Percentiles rank a stretch among this genome's conserved stretches.
These are phyloP conservation scores for Leptocoma aspasia DNA, from an alignment of 2,113 vertebrate species.

Conservation along the genomic window DNA sequence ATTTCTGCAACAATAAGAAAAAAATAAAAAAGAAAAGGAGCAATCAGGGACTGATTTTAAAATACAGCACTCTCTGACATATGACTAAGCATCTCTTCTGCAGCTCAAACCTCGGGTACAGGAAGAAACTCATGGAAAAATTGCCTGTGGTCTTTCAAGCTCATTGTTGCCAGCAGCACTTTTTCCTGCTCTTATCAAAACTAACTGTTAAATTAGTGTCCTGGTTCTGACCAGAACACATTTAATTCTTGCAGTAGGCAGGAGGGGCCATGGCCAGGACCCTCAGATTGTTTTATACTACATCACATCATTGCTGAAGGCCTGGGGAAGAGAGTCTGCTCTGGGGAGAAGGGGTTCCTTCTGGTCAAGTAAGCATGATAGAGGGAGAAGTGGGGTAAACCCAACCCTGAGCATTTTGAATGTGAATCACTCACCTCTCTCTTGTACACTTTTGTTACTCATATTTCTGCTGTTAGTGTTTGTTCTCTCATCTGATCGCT, in stretches of 20 bases:
- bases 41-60: background rate
- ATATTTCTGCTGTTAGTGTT: background rate
- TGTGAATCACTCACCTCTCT: too few species aligned
- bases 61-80: background rate
- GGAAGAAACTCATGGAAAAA: background rate
- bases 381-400: background rate
- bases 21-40: background rate
- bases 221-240: background rate
- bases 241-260: background rate
- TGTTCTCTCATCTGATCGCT: background rate
- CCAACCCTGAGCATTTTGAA: background rate
- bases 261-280: background rate
- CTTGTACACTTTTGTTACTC: background rate
- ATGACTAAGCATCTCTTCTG: background rate
- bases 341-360: background rate
- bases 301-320: background rate
- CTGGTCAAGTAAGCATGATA: accelerated
- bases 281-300: background rate
- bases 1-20: background rate
- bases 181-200: background rate
- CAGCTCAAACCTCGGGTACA: background rate
- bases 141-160: background rate
- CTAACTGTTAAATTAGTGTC: background rate
- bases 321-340: background rate
- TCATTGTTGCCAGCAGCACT: background rate